phyloP scores from a whole-genome alignment of 2,888 invertebrate genomes.

The Eupithecia tripunctaria region DNA sequence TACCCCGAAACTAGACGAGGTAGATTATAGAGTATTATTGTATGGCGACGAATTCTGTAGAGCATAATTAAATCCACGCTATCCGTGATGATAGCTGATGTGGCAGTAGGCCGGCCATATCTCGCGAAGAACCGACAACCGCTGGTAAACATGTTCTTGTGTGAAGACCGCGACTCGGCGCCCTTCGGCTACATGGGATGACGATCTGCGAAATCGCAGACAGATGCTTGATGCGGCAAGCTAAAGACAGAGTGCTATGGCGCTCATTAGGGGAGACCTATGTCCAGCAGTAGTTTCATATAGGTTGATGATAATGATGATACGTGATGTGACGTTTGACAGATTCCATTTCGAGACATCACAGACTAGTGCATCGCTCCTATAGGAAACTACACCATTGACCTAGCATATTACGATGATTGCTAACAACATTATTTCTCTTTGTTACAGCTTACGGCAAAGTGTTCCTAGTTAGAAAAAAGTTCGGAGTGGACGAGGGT shows the following conservation, averaged over 20 bases:
- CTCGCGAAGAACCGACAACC: too few relatives aligned
- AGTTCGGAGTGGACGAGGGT: constrained; percentile 93
- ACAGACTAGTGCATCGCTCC: not conserved
- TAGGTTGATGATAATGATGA: too few relatives aligned
- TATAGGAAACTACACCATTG: not conserved
- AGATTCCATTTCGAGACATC: not conserved
- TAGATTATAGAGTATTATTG: not conserved
- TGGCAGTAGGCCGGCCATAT: too few relatives aligned
- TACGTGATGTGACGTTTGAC: not conserved
- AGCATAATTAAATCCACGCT: not conserved
- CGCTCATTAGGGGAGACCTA: too few relatives aligned
- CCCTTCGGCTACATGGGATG: too few relatives aligned
- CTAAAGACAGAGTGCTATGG: too few relatives aligned
- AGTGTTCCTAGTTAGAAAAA: constrained; percentile 97
- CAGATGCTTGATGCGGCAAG: too few relatives aligned
- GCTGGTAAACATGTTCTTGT: too few relatives aligned
- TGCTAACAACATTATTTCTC: constrained; percentile 39
- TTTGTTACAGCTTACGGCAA: constrained; percentile 94
- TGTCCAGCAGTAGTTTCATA: too few relatives aligned
- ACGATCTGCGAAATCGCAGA: too few relatives aligned
- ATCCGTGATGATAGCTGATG: not conserved
- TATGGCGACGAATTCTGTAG: not conserved
- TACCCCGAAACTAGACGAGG: too few relatives aligned
- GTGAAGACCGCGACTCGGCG: too few relatives aligned
- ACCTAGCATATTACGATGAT: not conserved